Evolutionary conservation across 1,140 invertebrate species (phyloP).

Genomic region (Saccostrea echinata): DNA sequence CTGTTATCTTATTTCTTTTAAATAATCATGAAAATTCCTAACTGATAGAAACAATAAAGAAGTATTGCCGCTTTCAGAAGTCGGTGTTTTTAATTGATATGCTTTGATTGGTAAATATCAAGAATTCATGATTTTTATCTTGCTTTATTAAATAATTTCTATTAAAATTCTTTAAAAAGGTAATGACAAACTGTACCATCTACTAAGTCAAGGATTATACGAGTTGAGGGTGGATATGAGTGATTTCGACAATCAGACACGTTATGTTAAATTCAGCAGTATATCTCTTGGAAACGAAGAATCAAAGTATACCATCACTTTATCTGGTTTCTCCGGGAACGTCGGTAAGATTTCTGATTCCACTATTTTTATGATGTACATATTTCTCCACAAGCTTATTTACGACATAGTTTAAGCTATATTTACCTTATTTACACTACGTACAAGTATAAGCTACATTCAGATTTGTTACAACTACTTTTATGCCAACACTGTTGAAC

Average conservation of each 20-base stretch:
- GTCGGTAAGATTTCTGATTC: background rate
- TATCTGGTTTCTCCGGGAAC: background rate
- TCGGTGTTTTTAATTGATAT: no score
- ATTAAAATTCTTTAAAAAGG: background rate
- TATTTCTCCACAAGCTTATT: background rate
- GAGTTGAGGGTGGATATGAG: background rate
- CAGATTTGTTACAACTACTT: background rate
- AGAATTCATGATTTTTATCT: no score
- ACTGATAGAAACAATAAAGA: no score
- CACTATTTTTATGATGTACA: background rate
- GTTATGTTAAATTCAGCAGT: background rate
- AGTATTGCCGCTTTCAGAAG: no score
- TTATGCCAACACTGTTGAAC: background rate
- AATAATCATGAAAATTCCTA: no score
- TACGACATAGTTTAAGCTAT: no score
- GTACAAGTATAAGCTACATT: background rate
- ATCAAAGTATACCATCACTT: background rate
- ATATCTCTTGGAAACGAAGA: background rate
- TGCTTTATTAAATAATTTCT: no score
- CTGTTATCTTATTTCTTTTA: no score
- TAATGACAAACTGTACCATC: background rate
- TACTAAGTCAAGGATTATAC: background rate
- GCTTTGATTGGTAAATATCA: no score
- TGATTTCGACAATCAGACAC: background rate
- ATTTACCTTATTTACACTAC: no score